A percentile compares a stretch with the other conserved stretches of the same genome.
These are phyloP conservation scores for Chaetorhynchus papuensis DNA, from an alignment of 2,113 vertebrate species.

Conservation along the genomic window DNA sequence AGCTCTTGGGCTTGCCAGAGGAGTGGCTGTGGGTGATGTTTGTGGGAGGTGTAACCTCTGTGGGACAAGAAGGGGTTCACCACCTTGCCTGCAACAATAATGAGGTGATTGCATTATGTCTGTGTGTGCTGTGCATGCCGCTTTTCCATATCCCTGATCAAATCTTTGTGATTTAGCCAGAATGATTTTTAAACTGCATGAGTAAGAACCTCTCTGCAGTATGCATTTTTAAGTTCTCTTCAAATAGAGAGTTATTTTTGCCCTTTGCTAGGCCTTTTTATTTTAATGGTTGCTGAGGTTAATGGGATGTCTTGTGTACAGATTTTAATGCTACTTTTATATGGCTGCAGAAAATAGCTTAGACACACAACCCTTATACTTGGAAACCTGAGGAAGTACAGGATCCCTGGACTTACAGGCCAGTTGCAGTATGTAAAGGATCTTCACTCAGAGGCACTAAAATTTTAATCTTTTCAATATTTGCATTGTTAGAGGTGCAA, in stretches of 20 bases:
- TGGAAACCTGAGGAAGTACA: neutral
- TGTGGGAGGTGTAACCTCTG: neutral
- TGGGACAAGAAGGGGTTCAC: neutral
- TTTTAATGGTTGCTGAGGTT: neutral
- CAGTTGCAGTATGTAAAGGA: neutral
- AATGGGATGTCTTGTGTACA: neutral
- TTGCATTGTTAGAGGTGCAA: neutral
- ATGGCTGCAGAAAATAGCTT: neutral
- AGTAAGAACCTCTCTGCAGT: neutral
- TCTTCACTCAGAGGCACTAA: neutral
- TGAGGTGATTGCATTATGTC: rapidly evolving
- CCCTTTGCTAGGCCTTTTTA: neutral
- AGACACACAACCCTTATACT: neutral
- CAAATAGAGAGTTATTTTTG: neutral
- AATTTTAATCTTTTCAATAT: neutral
- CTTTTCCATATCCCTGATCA: neutral
- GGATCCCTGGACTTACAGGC: neutral
- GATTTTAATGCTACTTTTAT: neutral
- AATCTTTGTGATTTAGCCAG: neutral
- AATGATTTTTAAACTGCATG: neutral
- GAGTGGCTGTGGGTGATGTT: neutral
- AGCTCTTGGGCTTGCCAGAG: neutral
- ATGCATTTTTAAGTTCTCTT: neutral
- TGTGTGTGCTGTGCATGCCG: neutral
- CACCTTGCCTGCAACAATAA: neutral